Conservation (phyloP, 2,888 invertebrate genomes). For the Hirtodrosophila duncani region DNA sequence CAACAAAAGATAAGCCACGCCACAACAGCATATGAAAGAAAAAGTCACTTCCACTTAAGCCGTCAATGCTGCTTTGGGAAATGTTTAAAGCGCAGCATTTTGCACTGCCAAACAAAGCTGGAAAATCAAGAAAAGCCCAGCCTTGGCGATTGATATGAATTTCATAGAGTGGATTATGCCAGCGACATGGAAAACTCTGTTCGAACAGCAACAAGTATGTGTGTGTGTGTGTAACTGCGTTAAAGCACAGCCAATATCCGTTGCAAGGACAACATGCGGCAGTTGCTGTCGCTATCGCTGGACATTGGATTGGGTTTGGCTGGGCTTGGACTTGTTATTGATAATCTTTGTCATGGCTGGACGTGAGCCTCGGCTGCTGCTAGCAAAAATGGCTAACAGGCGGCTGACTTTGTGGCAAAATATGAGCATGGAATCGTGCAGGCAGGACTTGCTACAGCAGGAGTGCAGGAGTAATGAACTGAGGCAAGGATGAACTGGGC, state of each 20-base stretch:
- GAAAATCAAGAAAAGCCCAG: no score
- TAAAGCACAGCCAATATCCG: slow-evolving; percentile 59
- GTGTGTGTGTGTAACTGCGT: not conserved
- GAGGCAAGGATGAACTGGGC: no score
- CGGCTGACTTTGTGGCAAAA: slow-evolving; percentile 29
- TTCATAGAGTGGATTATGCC: slow-evolving; percentile 34
- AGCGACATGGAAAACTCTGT: no score
- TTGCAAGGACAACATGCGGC: slow-evolving; percentile 27
- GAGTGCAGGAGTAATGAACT: slow-evolving; percentile 65
- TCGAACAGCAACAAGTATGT: slow-evolving; percentile 33
- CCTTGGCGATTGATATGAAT: not conserved
- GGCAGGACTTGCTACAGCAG: slow-evolving; percentile 24
- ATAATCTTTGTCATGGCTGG: slow-evolving; percentile 61
- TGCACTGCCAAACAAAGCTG: no score
- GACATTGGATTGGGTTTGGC: no score
- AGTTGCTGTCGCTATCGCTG: slow-evolving; percentile 25
- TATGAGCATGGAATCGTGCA: slow-evolving; percentile 44
- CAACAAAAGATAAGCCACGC: no score
- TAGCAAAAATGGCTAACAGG: slow-evolving; percentile 38
- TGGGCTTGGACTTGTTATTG: slow-evolving; percentile 54
- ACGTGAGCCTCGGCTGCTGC: slow-evolving; percentile 36
- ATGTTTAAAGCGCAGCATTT: no score
- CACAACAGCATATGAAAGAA: no score
- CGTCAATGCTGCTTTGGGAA: no score
- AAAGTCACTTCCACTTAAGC: no score